These are phyloP conservation scores for Colletes collaris DNA, from an alignment of 2,888 invertebrate species.

Conservation along the genomic window DNA sequence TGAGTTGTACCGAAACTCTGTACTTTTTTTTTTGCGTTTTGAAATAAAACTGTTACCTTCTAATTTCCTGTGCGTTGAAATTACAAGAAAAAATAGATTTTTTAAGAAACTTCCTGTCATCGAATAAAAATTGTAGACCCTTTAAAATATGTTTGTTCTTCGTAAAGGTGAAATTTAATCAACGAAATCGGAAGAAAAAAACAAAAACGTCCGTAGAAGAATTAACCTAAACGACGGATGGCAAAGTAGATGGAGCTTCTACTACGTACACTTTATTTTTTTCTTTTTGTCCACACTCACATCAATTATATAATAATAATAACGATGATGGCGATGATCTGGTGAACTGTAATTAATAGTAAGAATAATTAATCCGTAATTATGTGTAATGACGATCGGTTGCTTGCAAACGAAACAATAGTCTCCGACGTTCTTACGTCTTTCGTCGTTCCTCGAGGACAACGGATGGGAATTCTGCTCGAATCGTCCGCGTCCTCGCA, in stretches of 20 bases:
- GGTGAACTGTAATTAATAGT: constrained; percentile 64
- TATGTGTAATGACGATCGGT: constrained; percentile 62
- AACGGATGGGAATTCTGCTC: constrained; percentile 4
- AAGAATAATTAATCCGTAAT: constrained; percentile 69
- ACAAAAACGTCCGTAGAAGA: background rate
- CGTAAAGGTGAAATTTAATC: background rate
- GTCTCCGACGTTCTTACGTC: constrained; percentile 50
- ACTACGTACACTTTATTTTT: constrained; percentile 74
- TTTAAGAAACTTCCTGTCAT: background rate
- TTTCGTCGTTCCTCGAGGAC: constrained; percentile 45
- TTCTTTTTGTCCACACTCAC: constrained; percentile 72
- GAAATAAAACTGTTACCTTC: constrained; percentile 49
- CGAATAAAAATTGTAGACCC: background rate
- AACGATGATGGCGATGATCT: constrained; percentile 64
- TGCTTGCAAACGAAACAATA: constrained; percentile 64
- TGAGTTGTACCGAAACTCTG: background rate
- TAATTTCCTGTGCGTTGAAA: background rate
- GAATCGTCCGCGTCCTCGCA: constrained; percentile 32
- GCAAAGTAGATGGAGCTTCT: constrained; percentile 55
- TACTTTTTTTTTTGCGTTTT: constrained; percentile 25
- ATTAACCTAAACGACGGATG: constrained; percentile 45
- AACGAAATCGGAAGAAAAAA: background rate
- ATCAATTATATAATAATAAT: constrained; percentile 74
- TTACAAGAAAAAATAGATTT: background rate
- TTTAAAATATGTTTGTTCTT: background rate